A percentile compares a stretch with the other conserved stretches of the same genome.
Conservation (phyloP, 2,113 vertebrate genomes). For the Motacilla alba region DNA sequence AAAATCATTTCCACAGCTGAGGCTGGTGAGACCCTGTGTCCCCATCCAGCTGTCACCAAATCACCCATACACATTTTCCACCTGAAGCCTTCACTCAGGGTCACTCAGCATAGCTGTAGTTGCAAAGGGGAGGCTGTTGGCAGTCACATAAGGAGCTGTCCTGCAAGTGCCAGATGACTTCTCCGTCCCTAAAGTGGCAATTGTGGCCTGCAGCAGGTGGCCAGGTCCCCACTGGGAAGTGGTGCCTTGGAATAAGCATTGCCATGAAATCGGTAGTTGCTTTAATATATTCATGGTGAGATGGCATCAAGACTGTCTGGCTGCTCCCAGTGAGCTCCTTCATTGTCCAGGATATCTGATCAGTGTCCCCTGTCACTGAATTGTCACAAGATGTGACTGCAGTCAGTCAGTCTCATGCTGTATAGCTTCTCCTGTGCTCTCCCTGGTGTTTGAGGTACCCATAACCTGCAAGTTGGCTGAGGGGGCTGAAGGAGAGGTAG, state of each 20-base stretch:
- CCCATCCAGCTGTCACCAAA: neutral
- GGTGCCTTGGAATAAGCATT: neutral
- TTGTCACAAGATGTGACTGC: neutral
- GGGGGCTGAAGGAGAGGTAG: neutral
- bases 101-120: neutral
- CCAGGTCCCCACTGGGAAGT: rapidly evolving
- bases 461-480: neutral
- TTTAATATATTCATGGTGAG: neutral
- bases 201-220: neutral
- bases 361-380: neutral
- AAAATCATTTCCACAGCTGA: neutral
- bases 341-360: neutral
- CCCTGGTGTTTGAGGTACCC: neutral
- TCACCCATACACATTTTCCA: rapidly evolving
- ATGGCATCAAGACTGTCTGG: neutral
- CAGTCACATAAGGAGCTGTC: rapidly evolving
- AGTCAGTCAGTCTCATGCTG: neutral
- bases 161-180: neutral
- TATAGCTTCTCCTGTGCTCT: rapidly evolving
- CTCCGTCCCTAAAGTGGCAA: neutral
- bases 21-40: rapidly evolving
- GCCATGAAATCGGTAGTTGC: neutral
- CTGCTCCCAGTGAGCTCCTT: neutral
- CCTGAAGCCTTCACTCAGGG: neutral
- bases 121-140: neutral